These are phyloP conservation scores for Torymus texanus DNA, from an alignment of 2,888 invertebrate genomes.

Conservation along the genomic window DNA sequence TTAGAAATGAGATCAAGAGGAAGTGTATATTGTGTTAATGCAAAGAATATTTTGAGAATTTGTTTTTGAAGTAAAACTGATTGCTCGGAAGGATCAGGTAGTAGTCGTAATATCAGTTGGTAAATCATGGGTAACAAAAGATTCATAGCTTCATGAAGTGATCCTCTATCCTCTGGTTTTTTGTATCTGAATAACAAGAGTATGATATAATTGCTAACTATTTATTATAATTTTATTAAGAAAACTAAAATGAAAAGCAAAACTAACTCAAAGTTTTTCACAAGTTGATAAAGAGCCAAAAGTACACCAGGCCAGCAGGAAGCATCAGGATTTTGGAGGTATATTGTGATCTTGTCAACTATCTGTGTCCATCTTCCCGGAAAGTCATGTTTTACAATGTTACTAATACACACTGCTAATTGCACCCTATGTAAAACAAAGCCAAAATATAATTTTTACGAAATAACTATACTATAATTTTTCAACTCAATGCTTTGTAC, in stretches of 20 bases:
- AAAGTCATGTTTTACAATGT: slow-evolving; percentile 96
- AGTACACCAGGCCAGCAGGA: slow-evolving; percentile 94
- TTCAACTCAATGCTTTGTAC: slow-evolving; percentile 56
- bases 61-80: slow-evolving; percentile 95
- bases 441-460: background rate
- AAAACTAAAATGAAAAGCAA: slow-evolving; percentile 14
- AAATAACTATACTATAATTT: background rate
- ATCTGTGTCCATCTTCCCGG: slow-evolving; percentile 96
- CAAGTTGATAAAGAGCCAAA: slow-evolving; percentile 92
- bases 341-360: slow-evolving; percentile 95
- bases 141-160: slow-evolving; percentile 96
- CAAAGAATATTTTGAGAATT: slow-evolving; percentile 94
- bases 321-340: slow-evolving; percentile 92
- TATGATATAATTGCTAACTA: slow-evolving; percentile 1
- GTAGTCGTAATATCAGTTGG: slow-evolving; percentile 85
- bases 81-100: slow-evolving; percentile 90
- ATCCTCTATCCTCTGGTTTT: slow-evolving; percentile 90
- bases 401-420: slow-evolving; percentile 92
- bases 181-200: slow-evolving; percentile 83
- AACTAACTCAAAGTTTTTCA: slow-evolving; percentile 88
- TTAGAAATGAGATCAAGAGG: slow-evolving; percentile 89
- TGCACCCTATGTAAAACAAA: slow-evolving; percentile 81
- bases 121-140: slow-evolving; percentile 94
- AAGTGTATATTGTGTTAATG: slow-evolving; percentile 88
- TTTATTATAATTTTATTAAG: slow-evolving; percentile 6